A percentile compares a stretch with the other conserved stretches of the same genome.
phyloP scores from a whole-genome alignment of 2,113 vertebrate species.

The Poeciliopsis prolifica region DNA sequence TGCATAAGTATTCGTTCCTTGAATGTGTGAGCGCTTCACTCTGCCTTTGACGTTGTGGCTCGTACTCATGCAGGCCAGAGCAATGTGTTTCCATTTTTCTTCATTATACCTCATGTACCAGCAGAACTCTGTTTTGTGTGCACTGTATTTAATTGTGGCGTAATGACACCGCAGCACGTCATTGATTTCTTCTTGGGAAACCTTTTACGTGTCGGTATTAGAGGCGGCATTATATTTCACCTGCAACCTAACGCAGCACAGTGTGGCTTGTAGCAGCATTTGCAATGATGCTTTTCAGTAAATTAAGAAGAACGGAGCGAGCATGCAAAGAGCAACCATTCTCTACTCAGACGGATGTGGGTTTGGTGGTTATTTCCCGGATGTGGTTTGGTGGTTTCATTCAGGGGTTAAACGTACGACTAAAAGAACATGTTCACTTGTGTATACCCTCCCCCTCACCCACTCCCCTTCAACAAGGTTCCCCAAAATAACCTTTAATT shows the following conservation, averaged over 20 bases:
- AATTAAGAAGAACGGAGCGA: neutral
- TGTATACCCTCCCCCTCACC: neutral
- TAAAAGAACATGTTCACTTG: neutral
- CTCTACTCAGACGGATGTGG: conserved; percentile 18
- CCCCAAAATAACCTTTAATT: too few relatives aligned
- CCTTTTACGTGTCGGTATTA: neutral
- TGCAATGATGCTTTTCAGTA: conserved; percentile 1
- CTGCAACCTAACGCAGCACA: conserved; percentile 33
- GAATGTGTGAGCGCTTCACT: neutral
- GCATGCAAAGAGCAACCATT: neutral
- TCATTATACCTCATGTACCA: conserved; percentile 46
- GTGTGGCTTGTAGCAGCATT: neutral
- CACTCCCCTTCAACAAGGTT: too few relatives aligned
- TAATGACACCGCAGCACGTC: conserved; percentile 46
- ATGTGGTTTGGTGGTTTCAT: conserved; percentile 44
- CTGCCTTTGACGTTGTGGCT: neutral
- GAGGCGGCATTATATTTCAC: conserved; percentile 32
- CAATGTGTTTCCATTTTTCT: conserved; percentile 12
- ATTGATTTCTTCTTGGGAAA: conserved; percentile 57
- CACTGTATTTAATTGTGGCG: conserved; percentile 42
- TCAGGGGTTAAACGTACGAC: conserved; percentile 1
- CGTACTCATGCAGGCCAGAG: neutral
- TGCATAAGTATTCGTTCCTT: neutral
- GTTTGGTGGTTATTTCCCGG: conserved; percentile 23
- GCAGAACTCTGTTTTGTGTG: conserved; percentile 46